These are phyloP conservation scores for Orestias chungarensis DNA, from an alignment of 2,797 vertebrate species.

Conservation along the genomic window DNA sequence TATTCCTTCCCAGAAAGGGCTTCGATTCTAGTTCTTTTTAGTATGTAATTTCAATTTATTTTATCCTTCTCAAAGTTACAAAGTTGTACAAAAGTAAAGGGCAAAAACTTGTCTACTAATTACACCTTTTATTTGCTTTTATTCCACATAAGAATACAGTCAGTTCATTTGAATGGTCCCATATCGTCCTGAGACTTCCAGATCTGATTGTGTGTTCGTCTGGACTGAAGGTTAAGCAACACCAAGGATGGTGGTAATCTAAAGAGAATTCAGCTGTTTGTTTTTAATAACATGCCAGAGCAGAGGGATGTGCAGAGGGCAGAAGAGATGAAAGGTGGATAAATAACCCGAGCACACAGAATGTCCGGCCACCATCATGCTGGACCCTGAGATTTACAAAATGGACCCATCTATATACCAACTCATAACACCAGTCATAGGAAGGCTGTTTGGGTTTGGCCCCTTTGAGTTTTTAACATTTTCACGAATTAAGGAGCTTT, in stretches of 20 bases:
- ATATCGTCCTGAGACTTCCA: constrained; percentile 42
- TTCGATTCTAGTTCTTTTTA: neutral
- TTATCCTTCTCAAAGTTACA: neutral
- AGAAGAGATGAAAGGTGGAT: constrained; percentile 45
- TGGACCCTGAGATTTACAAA: constrained; percentile 26
- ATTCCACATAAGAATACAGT: neutral
- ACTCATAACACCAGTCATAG: constrained; percentile 25
- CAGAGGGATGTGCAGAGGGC: constrained; percentile 48
- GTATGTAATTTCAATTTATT: neutral
- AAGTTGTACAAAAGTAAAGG: neutral
- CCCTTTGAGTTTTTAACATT: neutral
- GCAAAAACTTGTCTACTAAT: neutral
- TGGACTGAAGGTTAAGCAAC: constrained; percentile 31
- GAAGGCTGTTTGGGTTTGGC: neutral
- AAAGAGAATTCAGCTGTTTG: constrained; percentile 67
- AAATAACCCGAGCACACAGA: constrained; percentile 53
- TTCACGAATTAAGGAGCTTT: neutral
- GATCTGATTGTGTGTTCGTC: constrained; percentile 38
- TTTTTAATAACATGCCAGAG: constrained; percentile 73
- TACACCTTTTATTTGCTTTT: neutral
- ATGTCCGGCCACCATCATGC: constrained; percentile 31
- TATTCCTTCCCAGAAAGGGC: neutral
- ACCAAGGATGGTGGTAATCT: constrained; percentile 40
- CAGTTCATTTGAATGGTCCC: constrained; percentile 29
- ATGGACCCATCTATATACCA: constrained; percentile 26